phyloP scores from a whole-genome alignment of 2,888 invertebrate genomes.

The Argyresthia goedartella region DNA sequence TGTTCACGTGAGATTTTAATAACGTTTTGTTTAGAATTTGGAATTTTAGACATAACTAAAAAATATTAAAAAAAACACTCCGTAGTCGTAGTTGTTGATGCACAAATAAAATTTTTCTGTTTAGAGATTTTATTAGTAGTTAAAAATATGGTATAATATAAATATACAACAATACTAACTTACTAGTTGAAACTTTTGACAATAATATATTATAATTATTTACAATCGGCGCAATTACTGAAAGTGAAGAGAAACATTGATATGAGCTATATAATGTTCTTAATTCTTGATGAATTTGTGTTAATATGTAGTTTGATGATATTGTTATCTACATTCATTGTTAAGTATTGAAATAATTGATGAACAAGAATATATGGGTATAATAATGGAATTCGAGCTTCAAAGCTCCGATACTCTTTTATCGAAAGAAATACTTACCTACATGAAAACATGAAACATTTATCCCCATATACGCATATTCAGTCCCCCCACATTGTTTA shows the following conservation, averaged over 20 bases:
- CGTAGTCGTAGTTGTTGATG: constrained; percentile 59
- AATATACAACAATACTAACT: constrained; percentile 17
- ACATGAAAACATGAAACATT: too few relatives aligned
- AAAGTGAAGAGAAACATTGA: not conserved
- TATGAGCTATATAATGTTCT: not conserved
- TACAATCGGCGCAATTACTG: constrained; percentile 6
- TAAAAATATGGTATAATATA: constrained; percentile 22
- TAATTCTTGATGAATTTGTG: not conserved
- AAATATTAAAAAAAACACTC: constrained; percentile 36
- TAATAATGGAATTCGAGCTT: too few relatives aligned
- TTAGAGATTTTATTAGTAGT: constrained; percentile 34
- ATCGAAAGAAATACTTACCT: too few relatives aligned
- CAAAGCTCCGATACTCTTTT: too few relatives aligned
- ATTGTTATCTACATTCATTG: too few relatives aligned
- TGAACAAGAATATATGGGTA: too few relatives aligned
- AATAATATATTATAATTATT: not conserved
- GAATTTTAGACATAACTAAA: constrained; percentile 20
- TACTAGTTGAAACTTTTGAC: not conserved
- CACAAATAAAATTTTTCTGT: constrained; percentile 51
- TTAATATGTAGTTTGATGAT: too few relatives aligned
- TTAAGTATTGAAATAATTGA: too few relatives aligned
- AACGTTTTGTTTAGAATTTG: constrained; percentile 2
- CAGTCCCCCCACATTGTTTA: too few relatives aligned
- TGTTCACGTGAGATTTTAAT: not conserved
- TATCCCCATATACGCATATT: too few relatives aligned